phyloP scores from a whole-genome alignment of 1,140 invertebrate species.

The Tribolium castaneum region DNA sequence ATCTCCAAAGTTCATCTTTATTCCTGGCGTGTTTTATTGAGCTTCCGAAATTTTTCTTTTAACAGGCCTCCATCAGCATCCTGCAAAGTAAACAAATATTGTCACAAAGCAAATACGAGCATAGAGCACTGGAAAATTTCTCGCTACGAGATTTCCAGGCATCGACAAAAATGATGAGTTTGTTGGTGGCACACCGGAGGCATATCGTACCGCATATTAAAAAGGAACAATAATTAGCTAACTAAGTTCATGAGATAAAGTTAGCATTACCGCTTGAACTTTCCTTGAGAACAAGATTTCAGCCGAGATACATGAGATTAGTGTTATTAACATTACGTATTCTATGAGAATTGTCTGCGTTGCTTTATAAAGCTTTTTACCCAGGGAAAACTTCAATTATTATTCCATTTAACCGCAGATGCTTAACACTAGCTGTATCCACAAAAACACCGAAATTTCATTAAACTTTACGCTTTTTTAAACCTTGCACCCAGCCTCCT shows the following conservation, averaged over 20 bases:
- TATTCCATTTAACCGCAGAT: constrained; percentile 31
- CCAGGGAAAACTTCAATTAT: constrained; percentile 32
- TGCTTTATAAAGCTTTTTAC: constrained; percentile 27
- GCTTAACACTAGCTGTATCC: background rate
- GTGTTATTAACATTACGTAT: constrained; percentile 46
- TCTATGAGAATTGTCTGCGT: constrained; percentile 44
- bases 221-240: constrained; percentile 40
- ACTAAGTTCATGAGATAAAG: constrained; percentile 44
- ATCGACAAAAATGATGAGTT: constrained; percentile 7
- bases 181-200: constrained; percentile 18
- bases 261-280: constrained; percentile 36
- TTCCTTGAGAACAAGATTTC: constrained; percentile 46
- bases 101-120: constrained; percentile 9
- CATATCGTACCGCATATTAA: constrained; percentile 43
- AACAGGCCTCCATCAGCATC: constrained; percentile 33
- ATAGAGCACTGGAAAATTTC: background rate
- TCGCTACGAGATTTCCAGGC: background rate
- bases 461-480: background rate
- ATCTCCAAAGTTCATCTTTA: constrained; percentile 36
- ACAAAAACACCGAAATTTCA: background rate
- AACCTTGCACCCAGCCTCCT: background rate
- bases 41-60: constrained; percentile 35
- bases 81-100: constrained; percentile 35
- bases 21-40: constrained; percentile 27
- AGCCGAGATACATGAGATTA: constrained; percentile 40